Evolutionary conservation across 2,888 invertebrate genomes (phyloP).

Genomic region (Epinotia ramella): DNA sequence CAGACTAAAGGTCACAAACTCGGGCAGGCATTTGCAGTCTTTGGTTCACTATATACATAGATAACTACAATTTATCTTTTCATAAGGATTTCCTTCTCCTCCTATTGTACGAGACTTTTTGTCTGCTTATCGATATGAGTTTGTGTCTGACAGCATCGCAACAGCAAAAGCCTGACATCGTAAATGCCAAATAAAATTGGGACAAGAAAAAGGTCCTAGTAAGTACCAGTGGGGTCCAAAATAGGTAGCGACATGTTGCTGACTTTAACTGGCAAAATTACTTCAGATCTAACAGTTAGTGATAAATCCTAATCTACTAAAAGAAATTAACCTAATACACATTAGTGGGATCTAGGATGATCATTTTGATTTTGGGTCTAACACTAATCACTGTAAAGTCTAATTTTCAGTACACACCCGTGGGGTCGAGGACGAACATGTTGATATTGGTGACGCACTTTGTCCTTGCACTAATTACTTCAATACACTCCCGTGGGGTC

Average conservation of each 20-base stretch:
- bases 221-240: constrained; percentile 48
- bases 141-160: constrained; percentile 71
- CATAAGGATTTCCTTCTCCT: constrained; percentile 72
- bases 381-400: constrained; percentile 52
- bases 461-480: constrained; percentile 56
- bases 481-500: constrained; percentile 81
- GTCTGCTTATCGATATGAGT: constrained; percentile 73
- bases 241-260: constrained; percentile 47
- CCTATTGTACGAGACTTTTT: constrained; percentile 74
- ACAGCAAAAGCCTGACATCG: constrained; percentile 48
- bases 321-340: constrained; percentile 55
- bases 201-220: constrained; percentile 39
- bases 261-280: constrained; percentile 30
- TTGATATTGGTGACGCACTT: constrained; percentile 57
- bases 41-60: constrained; percentile 77
- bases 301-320: constrained; percentile 28
- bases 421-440: constrained; percentile 67
- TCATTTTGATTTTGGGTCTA: constrained; percentile 52
- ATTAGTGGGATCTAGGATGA: constrained; percentile 58
- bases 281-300: constrained; percentile 22
- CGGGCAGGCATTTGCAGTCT: constrained; percentile 76
- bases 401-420: constrained; percentile 64
- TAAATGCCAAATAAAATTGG: constrained; percentile 8
- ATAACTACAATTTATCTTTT: constrained; percentile 58
- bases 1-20: constrained; percentile 61